Percentiles rank a stretch among this genome's conserved stretches.
These are phyloP conservation scores for Hirudinaria manillensis DNA, from an alignment of 2,888 invertebrate species.

Conservation along the genomic window DNA sequence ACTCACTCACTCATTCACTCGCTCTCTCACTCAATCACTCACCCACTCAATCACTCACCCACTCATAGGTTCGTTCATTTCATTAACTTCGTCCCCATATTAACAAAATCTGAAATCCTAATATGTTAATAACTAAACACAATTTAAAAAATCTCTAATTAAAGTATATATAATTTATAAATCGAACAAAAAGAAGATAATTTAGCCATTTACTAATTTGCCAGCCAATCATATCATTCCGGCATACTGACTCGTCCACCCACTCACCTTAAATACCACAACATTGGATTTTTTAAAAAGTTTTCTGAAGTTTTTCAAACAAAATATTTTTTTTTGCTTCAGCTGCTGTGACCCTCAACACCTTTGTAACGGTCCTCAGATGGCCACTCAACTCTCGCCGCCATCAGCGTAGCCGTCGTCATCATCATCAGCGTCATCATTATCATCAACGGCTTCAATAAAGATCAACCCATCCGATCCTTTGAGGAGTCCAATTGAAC, in stretches of 20 bases:
- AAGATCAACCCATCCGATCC: too few relatives aligned
- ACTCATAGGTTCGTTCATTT: too few relatives aligned
- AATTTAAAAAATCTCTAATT: too few relatives aligned
- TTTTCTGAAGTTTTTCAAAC: background rate
- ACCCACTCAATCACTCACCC: too few relatives aligned
- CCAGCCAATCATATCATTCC: background rate
- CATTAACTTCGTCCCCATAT: too few relatives aligned
- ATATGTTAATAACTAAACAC: too few relatives aligned
- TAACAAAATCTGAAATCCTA: too few relatives aligned
- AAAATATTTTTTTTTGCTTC: background rate
- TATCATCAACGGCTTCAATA: background rate
- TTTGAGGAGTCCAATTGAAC: too few relatives aligned
- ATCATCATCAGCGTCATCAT: constrained; percentile 11
- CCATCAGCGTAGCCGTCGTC: constrained; percentile 17
- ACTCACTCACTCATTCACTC: too few relatives aligned
- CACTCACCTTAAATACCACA: background rate
- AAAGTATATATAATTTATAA: too few relatives aligned
- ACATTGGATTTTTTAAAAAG: background rate
- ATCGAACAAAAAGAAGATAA: too few relatives aligned
- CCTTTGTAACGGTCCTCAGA: background rate
- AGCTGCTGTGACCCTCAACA: background rate
- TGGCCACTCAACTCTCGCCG: background rate
- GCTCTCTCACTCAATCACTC: too few relatives aligned
- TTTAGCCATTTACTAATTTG: background rate
- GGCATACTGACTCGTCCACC: background rate